These are phyloP conservation scores for Nemotelus nigrinus DNA, from an alignment of 2,888 invertebrate species.

Conservation along the genomic window DNA sequence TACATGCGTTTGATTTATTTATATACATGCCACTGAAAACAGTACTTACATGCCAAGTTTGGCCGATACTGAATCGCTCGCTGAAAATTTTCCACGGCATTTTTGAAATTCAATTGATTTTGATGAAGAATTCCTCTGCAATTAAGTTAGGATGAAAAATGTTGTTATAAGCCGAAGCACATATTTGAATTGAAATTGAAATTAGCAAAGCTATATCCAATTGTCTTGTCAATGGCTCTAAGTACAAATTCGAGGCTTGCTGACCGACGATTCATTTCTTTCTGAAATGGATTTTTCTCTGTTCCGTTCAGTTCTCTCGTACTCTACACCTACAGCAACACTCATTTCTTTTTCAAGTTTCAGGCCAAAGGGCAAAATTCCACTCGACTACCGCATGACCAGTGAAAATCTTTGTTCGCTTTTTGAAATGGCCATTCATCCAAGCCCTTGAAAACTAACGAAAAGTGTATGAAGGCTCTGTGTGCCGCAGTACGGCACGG, in stretches of 20 bases:
- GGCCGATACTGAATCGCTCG: slow-evolving; percentile 93
- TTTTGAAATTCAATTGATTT: slow-evolving; percentile 85
- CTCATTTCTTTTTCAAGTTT: slow-evolving; percentile 1
- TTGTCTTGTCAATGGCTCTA: background rate
- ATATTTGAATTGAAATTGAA: slow-evolving; percentile 16
- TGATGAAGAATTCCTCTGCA: slow-evolving; percentile 91
- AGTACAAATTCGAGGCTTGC: too few relatives aligned
- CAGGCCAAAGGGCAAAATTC: slow-evolving; percentile 9
- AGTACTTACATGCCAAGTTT: slow-evolving; percentile 87
- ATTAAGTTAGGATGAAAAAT: slow-evolving; percentile 52
- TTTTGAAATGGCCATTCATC: slow-evolving; percentile 22
- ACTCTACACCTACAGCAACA: background rate
- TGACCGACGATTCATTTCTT: too few relatives aligned
- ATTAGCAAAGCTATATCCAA: slow-evolving; percentile 36
- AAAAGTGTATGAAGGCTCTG: slow-evolving; percentile 7
- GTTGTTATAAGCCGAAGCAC: background rate
- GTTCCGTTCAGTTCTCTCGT: slow-evolving; percentile 14
- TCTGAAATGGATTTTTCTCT: background rate
- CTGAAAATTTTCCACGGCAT: slow-evolving; percentile 90
- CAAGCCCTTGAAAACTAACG: slow-evolving; percentile 21
- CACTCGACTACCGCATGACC: slow-evolving; percentile 27
- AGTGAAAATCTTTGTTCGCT: slow-evolving; percentile 38
- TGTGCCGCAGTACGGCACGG: background rate
- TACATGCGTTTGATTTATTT: too few relatives aligned
- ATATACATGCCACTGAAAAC: slow-evolving; percentile 75